phyloP scores from a whole-genome alignment of 2,888 invertebrate genomes.

The Leistus spinibarbis region DNA sequence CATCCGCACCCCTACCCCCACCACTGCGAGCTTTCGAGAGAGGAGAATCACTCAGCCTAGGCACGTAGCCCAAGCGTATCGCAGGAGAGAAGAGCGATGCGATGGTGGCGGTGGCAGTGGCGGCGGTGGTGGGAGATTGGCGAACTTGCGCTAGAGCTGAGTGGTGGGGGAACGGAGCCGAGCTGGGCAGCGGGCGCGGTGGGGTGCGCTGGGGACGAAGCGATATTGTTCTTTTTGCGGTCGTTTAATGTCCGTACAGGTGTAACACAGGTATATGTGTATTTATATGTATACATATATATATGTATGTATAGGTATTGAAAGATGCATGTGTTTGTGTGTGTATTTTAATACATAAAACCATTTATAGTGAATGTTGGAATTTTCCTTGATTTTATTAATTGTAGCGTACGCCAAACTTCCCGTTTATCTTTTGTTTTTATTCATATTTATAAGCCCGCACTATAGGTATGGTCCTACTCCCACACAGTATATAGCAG shows the following conservation, averaged over 20 bases:
- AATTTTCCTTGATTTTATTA: conserved; percentile 26
- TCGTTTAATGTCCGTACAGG: conserved; percentile 34
- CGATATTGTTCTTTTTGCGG: conserved; percentile 40
- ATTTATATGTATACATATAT: background rate
- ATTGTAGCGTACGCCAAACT: conserved; percentile 12
- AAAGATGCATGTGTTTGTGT: background rate
- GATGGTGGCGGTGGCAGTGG: background rate
- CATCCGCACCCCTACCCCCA: background rate
- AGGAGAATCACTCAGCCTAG: conserved; percentile 31
- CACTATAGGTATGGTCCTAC: no score
- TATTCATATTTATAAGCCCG: no score
- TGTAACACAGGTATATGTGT: conserved; percentile 19
- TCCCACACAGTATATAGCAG: no score
- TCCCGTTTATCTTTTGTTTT: no score
- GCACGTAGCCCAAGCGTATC: background rate
- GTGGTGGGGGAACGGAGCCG: background rate
- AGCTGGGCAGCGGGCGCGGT: background rate
- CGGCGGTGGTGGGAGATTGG: background rate
- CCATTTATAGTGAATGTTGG: conserved; percentile 3
- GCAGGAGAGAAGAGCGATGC: no score
- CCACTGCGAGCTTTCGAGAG: conserved; percentile 26
- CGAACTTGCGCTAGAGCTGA: background rate
- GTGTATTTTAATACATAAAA: background rate
- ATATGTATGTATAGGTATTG: background rate
- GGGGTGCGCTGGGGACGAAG: conserved; percentile 11